Base-by-base conservation (phyloP, 2,888 invertebrate species). In the Lordiphosa fenestrarum region DNA sequence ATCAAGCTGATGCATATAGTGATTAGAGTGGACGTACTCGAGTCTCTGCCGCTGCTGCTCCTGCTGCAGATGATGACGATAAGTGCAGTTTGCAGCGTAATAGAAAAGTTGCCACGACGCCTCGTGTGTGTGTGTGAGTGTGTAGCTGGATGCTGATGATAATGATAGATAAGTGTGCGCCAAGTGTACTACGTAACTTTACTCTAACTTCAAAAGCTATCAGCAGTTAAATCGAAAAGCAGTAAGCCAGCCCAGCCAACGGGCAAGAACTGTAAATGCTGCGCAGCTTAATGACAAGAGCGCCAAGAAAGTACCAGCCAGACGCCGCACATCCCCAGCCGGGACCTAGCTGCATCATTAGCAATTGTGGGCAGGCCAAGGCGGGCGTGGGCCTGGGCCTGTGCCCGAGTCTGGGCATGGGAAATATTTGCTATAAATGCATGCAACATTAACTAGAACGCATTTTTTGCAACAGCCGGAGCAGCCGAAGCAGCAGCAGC, bases 371-470 rank as follows among this genome's bases (percentile, higher is more conserved):
- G 82, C 72, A 62, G 77, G 65, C 51, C 37, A 60, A 62, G 67
- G 71, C 74, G 62, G 61, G 59, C 61, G 58, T 66, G 67, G 51
- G 71, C 54, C 25, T 33, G 35, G 12, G 25, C 30, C 40, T 10
- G 3, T 19, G 25, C 30, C 40, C 48, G 41, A 47, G 48, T 21
- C 36, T 41, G 64, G 64, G 66, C 78, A 73, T 82, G 82, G 69
- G 82, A 82, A 80, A 76, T 80, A 80, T 82, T 80, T 80, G 78
- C 80, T 73, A 82, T 80, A 82, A 82, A 75, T 82, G 76, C 83
- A 82, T 82, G 76, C 80, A 82, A 80, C 80, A 80, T 80, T 82
- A 80, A 75, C 73, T 82, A 73, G 77, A 77, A 82, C 77, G 77
- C 82, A 77, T 77, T 77, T 76, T 81, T 82, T 68, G 48, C 58